Conservation (phyloP, 1,140 invertebrate species). For the Lepidurus apus region DNA sequence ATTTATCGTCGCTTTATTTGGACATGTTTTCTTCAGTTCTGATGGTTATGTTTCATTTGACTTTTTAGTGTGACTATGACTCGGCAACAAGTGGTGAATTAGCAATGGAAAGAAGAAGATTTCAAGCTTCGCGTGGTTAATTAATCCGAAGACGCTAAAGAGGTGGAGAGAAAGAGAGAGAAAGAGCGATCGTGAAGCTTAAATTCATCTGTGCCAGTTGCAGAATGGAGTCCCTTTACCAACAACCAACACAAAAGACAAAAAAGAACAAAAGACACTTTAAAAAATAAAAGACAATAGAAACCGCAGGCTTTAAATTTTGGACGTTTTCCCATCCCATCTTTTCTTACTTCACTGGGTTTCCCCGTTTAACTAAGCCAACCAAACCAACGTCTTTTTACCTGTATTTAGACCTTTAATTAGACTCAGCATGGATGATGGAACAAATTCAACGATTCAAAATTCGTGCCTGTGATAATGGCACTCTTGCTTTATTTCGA, state of each 20-base stretch:
- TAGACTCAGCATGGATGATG: not conserved
- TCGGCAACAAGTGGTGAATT: not conserved
- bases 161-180: not conserved
- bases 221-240: constrained; percentile 6
- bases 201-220: not conserved
- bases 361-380: not conserved
- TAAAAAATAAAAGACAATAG: not conserved
- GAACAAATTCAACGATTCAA: not conserved
- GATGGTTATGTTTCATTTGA: not conserved
- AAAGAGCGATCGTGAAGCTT: not conserved
- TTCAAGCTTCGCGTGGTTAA: not conserved
- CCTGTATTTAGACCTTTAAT: not conserved
- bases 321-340: not conserved
- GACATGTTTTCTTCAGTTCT: not conserved
- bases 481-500: not conserved
- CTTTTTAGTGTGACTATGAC: not conserved
- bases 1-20: not conserved
- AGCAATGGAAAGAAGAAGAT: not conserved
- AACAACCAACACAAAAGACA: not conserved
- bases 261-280: not conserved
- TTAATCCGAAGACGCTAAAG: not conserved
- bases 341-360: not conserved
- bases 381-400: not conserved
- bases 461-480: constrained; percentile 16
- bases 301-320: not conserved